Base-by-base conservation (phyloP, 2,113 vertebrate species). In the Candoia aspera region DNA sequence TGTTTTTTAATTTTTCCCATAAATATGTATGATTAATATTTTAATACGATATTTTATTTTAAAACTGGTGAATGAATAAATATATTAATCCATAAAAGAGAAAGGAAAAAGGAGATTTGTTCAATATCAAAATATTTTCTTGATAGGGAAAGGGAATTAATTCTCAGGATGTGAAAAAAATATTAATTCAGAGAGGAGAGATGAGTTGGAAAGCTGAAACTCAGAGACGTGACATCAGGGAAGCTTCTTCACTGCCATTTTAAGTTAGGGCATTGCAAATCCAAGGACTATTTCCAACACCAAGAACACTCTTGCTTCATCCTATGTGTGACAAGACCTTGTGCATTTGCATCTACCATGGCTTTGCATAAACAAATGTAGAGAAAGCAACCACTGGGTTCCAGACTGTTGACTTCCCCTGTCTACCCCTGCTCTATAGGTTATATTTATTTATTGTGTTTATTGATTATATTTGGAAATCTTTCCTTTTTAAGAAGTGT, bases 1-100 rank as follows among this genome's bases (percentile, higher is more conserved):
- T 97, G 94, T 95, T 94, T 96, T 97, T 53, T 95, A 60, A 90
- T 90, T 94, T 2, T 83, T 12, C 0, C 91, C 95, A 93, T 93
- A 96, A 95, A 93, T 92, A 91, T 92, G 57, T 33, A 62, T 88
- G 57, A 9, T n/a, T 85, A 92, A 92, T 62, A 33, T 87, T 79
- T 23, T 49, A 95, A 94, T 96, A 42, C 42, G 42, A 79, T 79
- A 23, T 94, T 33, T 92, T 96, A 86, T 79, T 79, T 79, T 95
- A 96, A 93, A 90, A 94, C 94, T 94, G 93, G 87, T 94, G 79
- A 87, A 59, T 84, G 55, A 93, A 94, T 89, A 93, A 92, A 93
- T 90, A 19, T 92, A 46, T 93, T 95, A 92, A 53, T 95, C 94
- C 84, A 91, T 73, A 86, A 96, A 95, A 93, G 84, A 94, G 94